These are phyloP conservation scores for Andrena camellia DNA, from an alignment of 2,888 invertebrate genomes.

Conservation along the genomic window DNA sequence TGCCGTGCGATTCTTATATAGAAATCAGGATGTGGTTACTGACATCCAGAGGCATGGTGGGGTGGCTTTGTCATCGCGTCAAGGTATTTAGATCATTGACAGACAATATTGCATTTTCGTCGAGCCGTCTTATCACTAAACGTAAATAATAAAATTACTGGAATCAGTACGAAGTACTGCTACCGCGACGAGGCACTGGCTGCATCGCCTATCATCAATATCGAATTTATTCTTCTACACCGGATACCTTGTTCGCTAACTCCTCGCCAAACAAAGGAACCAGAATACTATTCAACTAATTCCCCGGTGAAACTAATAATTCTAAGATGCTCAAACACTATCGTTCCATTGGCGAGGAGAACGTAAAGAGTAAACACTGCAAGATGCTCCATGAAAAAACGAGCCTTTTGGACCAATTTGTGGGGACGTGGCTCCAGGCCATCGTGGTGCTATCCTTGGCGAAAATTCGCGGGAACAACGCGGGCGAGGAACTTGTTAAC, in stretches of 20 bases:
- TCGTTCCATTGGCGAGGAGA: too few species aligned
- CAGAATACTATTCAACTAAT: too few species aligned
- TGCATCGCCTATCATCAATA: neutral
- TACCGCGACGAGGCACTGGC: neutral
- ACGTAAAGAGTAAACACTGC: too few species aligned
- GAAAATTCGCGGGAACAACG: conserved; percentile 9
- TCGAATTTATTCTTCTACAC: too few species aligned
- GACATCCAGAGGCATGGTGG: neutral
- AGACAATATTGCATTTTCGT: neutral
- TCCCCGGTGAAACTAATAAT: too few species aligned
- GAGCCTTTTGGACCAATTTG: too few species aligned
- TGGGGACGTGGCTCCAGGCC: neutral
- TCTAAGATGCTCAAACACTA: too few species aligned
- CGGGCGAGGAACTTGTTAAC: conserved; percentile 9
- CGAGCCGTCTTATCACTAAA: neutral
- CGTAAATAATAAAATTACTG: neutral
- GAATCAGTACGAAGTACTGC: neutral
- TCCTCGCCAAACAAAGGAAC: too few species aligned
- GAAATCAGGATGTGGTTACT: neutral
- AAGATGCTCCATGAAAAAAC: too few species aligned
- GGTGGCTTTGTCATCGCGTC: neutral
- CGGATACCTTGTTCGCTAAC: too few species aligned
- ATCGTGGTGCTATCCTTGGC: neutral
- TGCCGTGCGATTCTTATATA: neutral
- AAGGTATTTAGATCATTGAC: neutral